phyloP scores from a whole-genome alignment of 2,113 vertebrate species.

The Pungitius pungitius region DNA sequence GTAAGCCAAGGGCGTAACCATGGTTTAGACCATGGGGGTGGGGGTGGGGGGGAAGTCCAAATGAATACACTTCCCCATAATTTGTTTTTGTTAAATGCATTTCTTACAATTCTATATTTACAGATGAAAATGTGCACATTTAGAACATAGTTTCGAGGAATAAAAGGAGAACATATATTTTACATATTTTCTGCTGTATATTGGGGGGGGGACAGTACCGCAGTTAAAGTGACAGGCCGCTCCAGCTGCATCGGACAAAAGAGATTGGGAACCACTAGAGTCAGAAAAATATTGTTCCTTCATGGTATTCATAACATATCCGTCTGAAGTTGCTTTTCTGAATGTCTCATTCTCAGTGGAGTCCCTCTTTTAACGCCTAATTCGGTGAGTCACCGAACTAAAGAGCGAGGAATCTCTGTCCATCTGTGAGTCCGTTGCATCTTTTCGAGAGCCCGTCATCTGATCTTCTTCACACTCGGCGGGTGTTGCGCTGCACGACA shows the following conservation, averaged over 20 bases:
- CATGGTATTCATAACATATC: background rate
- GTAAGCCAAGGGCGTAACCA: too few relatives aligned
- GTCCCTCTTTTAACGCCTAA: background rate
- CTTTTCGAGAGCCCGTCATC: background rate
- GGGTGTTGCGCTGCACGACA: background rate
- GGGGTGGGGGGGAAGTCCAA: too few relatives aligned
- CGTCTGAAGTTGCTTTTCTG: conserved; percentile 3
- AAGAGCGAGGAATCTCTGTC: background rate
- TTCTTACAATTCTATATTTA: too few relatives aligned
- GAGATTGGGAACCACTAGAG: background rate
- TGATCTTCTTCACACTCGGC: background rate
- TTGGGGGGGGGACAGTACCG: too few relatives aligned
- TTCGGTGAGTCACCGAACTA: background rate
- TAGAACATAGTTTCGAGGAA: too few relatives aligned
- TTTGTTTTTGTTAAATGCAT: too few relatives aligned
- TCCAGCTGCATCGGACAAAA: too few relatives aligned
- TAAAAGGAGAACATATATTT: too few relatives aligned
- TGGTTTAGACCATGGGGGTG: too few relatives aligned
- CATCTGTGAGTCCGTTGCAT: background rate
- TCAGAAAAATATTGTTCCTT: background rate
- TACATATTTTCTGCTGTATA: too few relatives aligned
- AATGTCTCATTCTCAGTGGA: conserved; percentile 13
- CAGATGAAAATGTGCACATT: too few relatives aligned
- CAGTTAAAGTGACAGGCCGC: background rate
- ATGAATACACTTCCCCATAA: too few relatives aligned